Evolutionary conservation across 1,140 invertebrate species (phyloP), one percentile per base, ranked within the genome.

Genomic region (Scaptomyza montana): DNA sequence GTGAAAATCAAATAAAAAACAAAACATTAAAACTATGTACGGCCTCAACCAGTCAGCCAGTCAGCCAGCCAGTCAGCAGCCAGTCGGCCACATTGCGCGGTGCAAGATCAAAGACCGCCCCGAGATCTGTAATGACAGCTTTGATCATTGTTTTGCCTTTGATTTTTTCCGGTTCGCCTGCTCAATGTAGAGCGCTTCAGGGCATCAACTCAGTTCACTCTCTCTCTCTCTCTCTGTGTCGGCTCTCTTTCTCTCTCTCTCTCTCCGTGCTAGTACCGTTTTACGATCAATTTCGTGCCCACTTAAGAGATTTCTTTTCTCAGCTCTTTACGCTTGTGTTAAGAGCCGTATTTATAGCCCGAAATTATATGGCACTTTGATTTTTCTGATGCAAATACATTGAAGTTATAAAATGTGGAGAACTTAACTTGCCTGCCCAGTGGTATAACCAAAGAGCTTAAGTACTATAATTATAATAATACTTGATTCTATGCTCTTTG

Each of bases 111-210:
- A 90, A 90, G 87, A 80, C 78, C 78, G 79, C 77, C 87, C 81
- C 78, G 85, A 75, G 82, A 82, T 90, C 78, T 90, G 87, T 90
- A 90, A 90, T 90, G 87, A 90, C 87, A 90, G 87, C 87, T 90
- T 90, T 90, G 87, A 90, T 90, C 87, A 90, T 90, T 90, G 82
- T 87, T 82, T 82, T 82, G 81, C 81, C 82, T 90, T 90, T 90
- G 87, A 90, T 82, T 82, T 82, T 90, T 87, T 82, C 82, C 87
- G 87, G 87, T 87, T 84, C 80, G 66, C 70, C 70, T 68, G 63
- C 64, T 25, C 54, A 30, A 54, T 71, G 25, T 71, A 25, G 68
- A 57, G 53, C 61, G 51, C 68, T 45, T 46, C 68, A 50, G 54
- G 47, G 53, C 46, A 19, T 13, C 47, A 25, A 25, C 21, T 25